phyloP scores from a whole-genome alignment of 2,797 vertebrate species.

The Natrix natrix region DNA sequence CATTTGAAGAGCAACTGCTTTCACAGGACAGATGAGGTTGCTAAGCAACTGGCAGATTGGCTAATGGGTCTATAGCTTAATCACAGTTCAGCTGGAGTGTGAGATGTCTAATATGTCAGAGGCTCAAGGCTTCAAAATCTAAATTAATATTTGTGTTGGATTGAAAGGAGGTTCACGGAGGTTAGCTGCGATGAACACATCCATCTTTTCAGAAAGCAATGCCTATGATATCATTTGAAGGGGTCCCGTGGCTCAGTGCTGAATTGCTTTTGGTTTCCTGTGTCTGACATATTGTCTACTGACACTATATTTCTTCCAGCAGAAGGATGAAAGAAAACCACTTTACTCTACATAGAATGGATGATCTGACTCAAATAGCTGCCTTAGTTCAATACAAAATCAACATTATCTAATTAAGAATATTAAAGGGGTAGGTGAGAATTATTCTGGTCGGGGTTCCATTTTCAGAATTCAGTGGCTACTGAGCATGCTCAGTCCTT shows the following conservation, averaged over 20 bases:
- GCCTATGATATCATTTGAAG: conserved; percentile 43
- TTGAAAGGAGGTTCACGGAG: conserved; percentile 37
- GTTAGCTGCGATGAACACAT: conserved; percentile 44
- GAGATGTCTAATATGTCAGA: conserved; percentile 20
- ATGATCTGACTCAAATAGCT: background rate
- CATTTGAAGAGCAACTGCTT: background rate
- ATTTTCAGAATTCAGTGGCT: background rate
- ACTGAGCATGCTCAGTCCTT: background rate
- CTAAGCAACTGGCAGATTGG: conserved; percentile 6
- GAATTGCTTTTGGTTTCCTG: conserved; percentile 58
- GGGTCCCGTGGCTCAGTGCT: conserved; percentile 42
- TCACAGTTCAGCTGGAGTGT: conserved; percentile 27
- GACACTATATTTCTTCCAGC: background rate
- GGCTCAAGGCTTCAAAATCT: conserved; percentile 36
- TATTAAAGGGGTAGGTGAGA: no score
- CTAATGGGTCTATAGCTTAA: conserved; percentile 23
- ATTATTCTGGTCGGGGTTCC: background rate
- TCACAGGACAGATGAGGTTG: background rate
- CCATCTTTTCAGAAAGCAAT: conserved; percentile 37
- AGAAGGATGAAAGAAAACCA: conserved; percentile 1
- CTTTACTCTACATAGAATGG: background rate
- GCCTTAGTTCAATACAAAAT: background rate
- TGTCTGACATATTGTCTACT: conserved; percentile 50
- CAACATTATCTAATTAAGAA: background rate
- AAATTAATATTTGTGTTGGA: conserved; percentile 54